Percentiles rank a stretch among this genome's conserved stretches.
phyloP scores from a whole-genome alignment of 2,797 vertebrate genomes.

The Triplophysa bombifrons region DNA sequence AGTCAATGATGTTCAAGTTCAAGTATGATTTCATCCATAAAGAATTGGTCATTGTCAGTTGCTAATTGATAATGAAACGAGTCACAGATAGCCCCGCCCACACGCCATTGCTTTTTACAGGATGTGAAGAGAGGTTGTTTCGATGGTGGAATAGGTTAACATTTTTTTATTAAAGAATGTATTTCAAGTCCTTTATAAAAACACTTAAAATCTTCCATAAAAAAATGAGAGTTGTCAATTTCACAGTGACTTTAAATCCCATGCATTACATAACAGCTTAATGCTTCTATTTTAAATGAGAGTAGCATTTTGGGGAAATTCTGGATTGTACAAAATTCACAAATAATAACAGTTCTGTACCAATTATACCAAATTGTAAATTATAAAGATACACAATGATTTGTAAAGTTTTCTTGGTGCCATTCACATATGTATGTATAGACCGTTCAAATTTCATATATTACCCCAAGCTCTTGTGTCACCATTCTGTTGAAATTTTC shows the following conservation, averaged over 20 bases:
- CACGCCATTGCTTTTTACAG: too few relatives aligned
- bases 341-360: neutral
- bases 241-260: constrained; percentile 1
- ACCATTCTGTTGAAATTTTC: constrained; percentile 54
- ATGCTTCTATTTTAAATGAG: neutral
- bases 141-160: too few relatives aligned
- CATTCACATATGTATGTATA: neutral
- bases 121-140: too few relatives aligned
- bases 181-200: too few relatives aligned
- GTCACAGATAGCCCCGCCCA: too few relatives aligned
- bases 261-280: neutral
- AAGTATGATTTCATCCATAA: too few relatives aligned
- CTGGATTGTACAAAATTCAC: neutral
- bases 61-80: too few relatives aligned
- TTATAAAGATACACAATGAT: neutral
- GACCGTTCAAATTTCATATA: constrained; percentile 44
- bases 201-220: too few relatives aligned
- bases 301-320: neutral
- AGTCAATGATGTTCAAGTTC: too few relatives aligned
- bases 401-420: neutral
- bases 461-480: constrained; percentile 28
- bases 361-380: neutral
- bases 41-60: too few relatives aligned
- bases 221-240: too few relatives aligned
- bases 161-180: too few relatives aligned